Conservation (phyloP, 2,888 invertebrate species). For the Parnassius apollo region DNA sequence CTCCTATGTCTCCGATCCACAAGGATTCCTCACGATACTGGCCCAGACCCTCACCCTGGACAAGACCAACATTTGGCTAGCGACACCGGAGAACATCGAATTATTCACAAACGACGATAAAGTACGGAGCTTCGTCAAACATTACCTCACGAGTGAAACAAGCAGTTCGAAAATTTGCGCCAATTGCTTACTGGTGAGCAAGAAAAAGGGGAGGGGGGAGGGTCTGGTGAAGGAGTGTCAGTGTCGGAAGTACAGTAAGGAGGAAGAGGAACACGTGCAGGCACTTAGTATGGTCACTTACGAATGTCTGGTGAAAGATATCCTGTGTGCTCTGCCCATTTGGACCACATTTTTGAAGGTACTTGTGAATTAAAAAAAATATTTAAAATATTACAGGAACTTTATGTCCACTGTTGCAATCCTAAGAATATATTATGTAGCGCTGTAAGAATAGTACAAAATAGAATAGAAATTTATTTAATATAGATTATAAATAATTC, state of each 20-base stretch:
- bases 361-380: neutral
- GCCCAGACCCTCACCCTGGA: slow-evolving; percentile 91
- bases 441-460: too few relatives aligned
- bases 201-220: slow-evolving; percentile 38
- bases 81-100: slow-evolving; percentile 84
- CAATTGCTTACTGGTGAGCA: slow-evolving; percentile 34
- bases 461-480: too few relatives aligned
- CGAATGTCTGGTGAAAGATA: slow-evolving; percentile 90
- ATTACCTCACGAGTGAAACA: slow-evolving; percentile 72
- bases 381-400: too few relatives aligned
- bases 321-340: slow-evolving; percentile 86
- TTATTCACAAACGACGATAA: slow-evolving; percentile 88
- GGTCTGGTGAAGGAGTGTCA: slow-evolving; percentile 36
- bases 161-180: slow-evolving; percentile 31
- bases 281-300: slow-evolving; percentile 86
- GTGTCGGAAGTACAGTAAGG: slow-evolving; percentile 57
- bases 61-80: slow-evolving; percentile 85
- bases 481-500: too few relatives aligned
- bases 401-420: too few relatives aligned
- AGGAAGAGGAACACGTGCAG: slow-evolving; percentile 80
- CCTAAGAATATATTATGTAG: too few relatives aligned
- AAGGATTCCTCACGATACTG: slow-evolving; percentile 88
- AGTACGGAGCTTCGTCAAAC: slow-evolving; percentile 85
- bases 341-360: slow-evolving; percentile 73
- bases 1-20: slow-evolving; percentile 92